These are phyloP conservation scores for Pristionchus fissidentatus DNA, from an alignment of 2,888 invertebrate species.

Conservation along the genomic window DNA sequence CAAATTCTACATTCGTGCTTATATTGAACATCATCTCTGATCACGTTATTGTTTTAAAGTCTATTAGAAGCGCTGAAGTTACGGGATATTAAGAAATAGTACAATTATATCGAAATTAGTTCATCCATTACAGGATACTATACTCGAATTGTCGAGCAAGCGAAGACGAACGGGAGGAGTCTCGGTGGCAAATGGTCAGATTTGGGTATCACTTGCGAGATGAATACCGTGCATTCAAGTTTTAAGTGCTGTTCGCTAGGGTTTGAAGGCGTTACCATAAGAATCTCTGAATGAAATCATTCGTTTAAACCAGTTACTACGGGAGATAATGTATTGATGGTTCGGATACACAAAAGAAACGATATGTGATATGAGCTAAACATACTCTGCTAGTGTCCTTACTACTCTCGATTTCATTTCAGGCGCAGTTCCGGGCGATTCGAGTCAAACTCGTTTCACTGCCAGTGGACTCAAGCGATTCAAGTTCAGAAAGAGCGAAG, in stretches of 20 bases:
- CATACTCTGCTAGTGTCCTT: not conserved
- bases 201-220: not conserved
- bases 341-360: no score
- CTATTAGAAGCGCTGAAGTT: no score
- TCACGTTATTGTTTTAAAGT: no score
- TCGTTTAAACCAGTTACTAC: no score
- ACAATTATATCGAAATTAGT: no score
- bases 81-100: not conserved
- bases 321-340: not conserved
- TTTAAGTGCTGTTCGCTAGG: not conserved
- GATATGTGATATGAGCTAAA: not conserved
- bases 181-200: not conserved
- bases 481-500: constrained; percentile 40
- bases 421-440: not conserved
- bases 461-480: constrained; percentile 5
- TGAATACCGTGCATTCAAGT: not conserved
- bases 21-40: no score
- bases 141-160: not conserved
- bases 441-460: constrained; percentile 25
- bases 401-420: not conserved
- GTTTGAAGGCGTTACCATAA: not conserved
- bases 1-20: not conserved
- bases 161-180: constrained; percentile 3
- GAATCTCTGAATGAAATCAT: not conserved
- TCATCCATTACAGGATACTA: not conserved